Evolutionary conservation across 2,797 vertebrate genomes (phyloP).

Genomic region (Rhinella marina): DNA sequence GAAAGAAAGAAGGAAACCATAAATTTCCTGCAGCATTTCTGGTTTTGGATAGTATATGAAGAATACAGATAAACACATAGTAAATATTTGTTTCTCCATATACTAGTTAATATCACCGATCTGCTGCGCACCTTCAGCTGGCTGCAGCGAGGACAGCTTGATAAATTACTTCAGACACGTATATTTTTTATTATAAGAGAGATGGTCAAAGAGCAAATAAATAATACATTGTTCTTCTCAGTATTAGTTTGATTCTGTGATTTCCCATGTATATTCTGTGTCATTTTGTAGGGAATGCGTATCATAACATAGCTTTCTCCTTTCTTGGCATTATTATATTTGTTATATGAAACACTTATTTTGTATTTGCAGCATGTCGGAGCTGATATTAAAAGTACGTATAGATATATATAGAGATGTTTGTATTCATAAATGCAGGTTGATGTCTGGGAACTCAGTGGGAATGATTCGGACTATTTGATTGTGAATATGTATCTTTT

Average conservation of each 20-base stretch:
- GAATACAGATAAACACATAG: constrained; percentile 50
- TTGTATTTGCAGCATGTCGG: constrained; percentile 39
- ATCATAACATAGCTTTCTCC: constrained; percentile 39
- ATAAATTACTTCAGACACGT: constrained; percentile 55
- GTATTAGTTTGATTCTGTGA: constrained; percentile 38
- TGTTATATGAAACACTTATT: constrained; percentile 47
- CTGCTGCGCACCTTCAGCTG: constrained; percentile 7
- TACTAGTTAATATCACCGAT: constrained; percentile 27
- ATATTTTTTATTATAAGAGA: constrained; percentile 43
- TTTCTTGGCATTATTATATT: constrained; percentile 45
- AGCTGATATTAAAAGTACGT: constrained; percentile 43
- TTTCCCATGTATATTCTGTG: constrained; percentile 54
- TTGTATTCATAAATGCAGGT: constrained; percentile 50
- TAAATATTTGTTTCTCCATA: constrained; percentile 31
- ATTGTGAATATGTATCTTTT: constrained; percentile 44
- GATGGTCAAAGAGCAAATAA: constrained; percentile 51
- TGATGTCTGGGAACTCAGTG: constrained; percentile 33
- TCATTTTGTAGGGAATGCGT: constrained; percentile 41
- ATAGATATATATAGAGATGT: constrained; percentile 18
- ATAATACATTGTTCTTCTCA: constrained; percentile 45
- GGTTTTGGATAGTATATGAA: constrained; percentile 68
- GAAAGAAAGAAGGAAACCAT: constrained; percentile 76
- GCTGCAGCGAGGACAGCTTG: constrained; percentile 20
- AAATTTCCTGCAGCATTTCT: constrained; percentile 70
- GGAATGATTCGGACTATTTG: constrained; percentile 11